phyloP scores from a whole-genome alignment of 2,797 vertebrate genomes.

The Chromis chromis region DNA sequence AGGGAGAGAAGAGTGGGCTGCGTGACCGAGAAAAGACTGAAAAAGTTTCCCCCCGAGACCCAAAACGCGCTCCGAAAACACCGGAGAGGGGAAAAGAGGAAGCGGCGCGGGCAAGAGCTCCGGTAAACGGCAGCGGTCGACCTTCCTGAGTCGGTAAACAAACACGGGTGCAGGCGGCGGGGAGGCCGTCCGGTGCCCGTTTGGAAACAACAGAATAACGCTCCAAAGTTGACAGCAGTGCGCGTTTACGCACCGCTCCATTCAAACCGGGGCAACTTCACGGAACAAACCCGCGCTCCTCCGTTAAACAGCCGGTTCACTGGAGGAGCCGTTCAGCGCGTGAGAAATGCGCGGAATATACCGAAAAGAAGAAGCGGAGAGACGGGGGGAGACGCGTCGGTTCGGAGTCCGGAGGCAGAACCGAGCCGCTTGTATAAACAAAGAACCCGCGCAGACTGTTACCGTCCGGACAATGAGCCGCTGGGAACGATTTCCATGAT shows the following conservation, averaged over 20 bases:
- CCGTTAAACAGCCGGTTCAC: too few relatives aligned
- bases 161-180: too few relatives aligned
- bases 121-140: slow-evolving; percentile 27
- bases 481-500: slow-evolving; percentile 34
- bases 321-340: too few relatives aligned
- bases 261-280: slow-evolving; percentile 62
- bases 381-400: neutral
- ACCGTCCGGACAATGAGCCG: slow-evolving; percentile 78
- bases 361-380: too few relatives aligned
- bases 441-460: slow-evolving; percentile 82
- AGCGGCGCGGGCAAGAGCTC: slow-evolving; percentile 32
- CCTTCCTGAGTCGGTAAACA: slow-evolving; percentile 62
- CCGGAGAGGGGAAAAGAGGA: slow-evolving; percentile 32
- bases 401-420: slow-evolving; percentile 45
- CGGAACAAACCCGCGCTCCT: neutral
- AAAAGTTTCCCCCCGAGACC: slow-evolving; percentile 57
- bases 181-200: too few relatives aligned
- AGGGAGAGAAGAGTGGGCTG: slow-evolving; percentile 49
- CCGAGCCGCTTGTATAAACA: slow-evolving; percentile 82
- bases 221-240: slow-evolving; percentile 62
- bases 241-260: too few relatives aligned
- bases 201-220: too few relatives aligned
- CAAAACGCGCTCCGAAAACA: slow-evolving; percentile 15
- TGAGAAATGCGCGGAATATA: too few relatives aligned
- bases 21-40: slow-evolving; percentile 12